Percentiles rank a stretch among this genome's conserved stretches.
These are phyloP conservation scores for Magallana gigas DNA, from an alignment of 1,140 invertebrate species.

Conservation along the genomic window DNA sequence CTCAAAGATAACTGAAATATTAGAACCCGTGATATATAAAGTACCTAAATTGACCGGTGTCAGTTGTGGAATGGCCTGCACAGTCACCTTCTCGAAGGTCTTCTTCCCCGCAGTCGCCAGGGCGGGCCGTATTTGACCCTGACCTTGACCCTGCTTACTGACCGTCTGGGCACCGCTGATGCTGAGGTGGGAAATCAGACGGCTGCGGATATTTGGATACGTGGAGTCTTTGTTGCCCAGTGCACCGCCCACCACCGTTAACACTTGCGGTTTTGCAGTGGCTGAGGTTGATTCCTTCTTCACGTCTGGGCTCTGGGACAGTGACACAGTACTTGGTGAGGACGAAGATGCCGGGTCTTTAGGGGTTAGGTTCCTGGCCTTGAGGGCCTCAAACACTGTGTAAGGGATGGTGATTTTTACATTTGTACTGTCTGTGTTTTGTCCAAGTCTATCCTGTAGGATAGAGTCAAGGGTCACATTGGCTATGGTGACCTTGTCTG, in stretches of 20 bases:
- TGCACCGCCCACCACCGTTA: neutral
- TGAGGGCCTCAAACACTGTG: slow-evolving; percentile 36
- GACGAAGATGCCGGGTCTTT: neutral
- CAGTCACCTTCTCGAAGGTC: slow-evolving; percentile 1
- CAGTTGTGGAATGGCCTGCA: slow-evolving; percentile 11
- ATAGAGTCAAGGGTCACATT: slow-evolving; percentile 10
- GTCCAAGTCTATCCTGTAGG: slow-evolving; percentile 30
- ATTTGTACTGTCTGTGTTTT: slow-evolving; percentile 35
- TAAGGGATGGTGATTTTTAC: slow-evolving; percentile 40
- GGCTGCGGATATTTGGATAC: slow-evolving; percentile 37
- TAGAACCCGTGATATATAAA: neutral
- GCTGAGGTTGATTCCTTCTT: neutral
- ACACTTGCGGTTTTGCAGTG: neutral
- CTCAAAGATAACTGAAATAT: too few species aligned
- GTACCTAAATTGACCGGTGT: neutral
- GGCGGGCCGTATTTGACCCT: neutral
- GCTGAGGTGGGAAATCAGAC: slow-evolving; percentile 34
- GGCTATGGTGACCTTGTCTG: slow-evolving; percentile 4
- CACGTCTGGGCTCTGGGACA: neutral
- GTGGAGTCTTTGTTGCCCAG: neutral
- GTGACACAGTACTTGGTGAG: neutral
- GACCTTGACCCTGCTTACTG: neutral
- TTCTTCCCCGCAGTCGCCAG: neutral
- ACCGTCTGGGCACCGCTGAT: slow-evolving; percentile 38
- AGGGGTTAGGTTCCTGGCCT: slow-evolving; percentile 1